Base-by-base conservation (phyloP, 2,113 vertebrate genomes). In the Hippoglossus stenolepis region DNA sequence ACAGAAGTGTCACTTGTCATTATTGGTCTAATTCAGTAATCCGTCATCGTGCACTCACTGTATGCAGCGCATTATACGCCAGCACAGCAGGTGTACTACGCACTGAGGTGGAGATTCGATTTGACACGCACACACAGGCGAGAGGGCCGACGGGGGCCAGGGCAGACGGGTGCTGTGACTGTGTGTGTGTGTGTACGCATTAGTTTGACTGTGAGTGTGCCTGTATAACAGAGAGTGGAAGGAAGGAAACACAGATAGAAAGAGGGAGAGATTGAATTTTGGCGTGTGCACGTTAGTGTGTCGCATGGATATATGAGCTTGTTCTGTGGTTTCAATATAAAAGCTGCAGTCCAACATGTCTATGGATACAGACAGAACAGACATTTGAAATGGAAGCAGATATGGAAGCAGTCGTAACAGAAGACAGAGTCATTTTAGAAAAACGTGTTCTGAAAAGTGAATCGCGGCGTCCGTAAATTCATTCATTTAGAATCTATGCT, bases 1-100 rank as follows among this genome's bases (percentile, higher is more conserved):
- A 95, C 94, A 94, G 89, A 93, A 94, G 94, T 95, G 94, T 95
- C 94, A 95, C 93, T 94, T 95, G 94, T 94, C 94, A 94, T 95
- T 95, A 95, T 94, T 94, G 88, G 90, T 91, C 90, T 95, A 94
- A 95, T 95, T 94, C 93, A 91, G 94, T 95, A 94, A 95, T 95
- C 94, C 92, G 94, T 95, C 94, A 94, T 94, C 89, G 85, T 89
- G 86, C 86, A 73, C 91, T 89, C 91, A 91, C 93, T 94, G 91
- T 93, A 93, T 91, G 90, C 91, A 75, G 85, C 88, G 57, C 89
- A 93, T 94, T 94, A 94, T 93, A 91, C 77, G 91, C 90, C 77
- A 72, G 87, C 90, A 92, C 93, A 93, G 93, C 94, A 92, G 93
- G 94, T 94, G 93, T 91, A 94, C 90, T 82, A 88, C 84, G 89